Percentiles rank a stretch among this genome's conserved stretches.
Conservation (phyloP, 2,888 invertebrate species). For the Rhyacophila evoluta region DNA sequence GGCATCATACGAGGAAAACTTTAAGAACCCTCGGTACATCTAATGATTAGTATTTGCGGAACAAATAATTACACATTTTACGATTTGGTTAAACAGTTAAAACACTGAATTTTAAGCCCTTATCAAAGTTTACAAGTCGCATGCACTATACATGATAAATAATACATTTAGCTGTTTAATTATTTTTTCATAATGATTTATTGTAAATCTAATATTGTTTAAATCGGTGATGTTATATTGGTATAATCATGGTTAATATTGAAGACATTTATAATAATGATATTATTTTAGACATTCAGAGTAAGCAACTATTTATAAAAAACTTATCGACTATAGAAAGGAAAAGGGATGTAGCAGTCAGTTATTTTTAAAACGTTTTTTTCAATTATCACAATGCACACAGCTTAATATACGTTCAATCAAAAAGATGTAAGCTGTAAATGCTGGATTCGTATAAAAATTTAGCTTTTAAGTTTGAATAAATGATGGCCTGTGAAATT, state of each 20-base stretch:
- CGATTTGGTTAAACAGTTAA: neutral
- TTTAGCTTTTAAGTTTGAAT: too few species aligned
- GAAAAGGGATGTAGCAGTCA: too few species aligned
- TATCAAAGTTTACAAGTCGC: neutral
- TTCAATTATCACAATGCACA: too few species aligned
- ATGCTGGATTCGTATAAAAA: too few species aligned
- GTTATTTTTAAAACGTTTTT: too few species aligned
- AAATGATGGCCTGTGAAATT: too few species aligned
- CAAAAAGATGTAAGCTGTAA: too few species aligned
- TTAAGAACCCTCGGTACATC: neutral
- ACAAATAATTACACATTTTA: neutral
- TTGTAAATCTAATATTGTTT: constrained; percentile 11
- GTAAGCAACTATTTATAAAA: neutral
- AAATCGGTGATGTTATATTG: neutral
- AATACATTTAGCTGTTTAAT: neutral
- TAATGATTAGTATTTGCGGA: neutral
- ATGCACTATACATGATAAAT: neutral
- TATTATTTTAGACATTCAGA: neutral
- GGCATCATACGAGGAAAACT: neutral
- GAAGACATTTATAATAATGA: neutral
- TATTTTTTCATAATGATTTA: too few species aligned
- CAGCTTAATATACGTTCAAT: too few species aligned
- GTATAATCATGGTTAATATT: neutral
- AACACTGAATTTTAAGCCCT: constrained; percentile 9
- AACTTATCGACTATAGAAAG: too few species aligned